These are phyloP conservation scores for Vespertilio murinus DNA, from an alignment of 2,797 vertebrate species.

Conservation along the genomic window DNA sequence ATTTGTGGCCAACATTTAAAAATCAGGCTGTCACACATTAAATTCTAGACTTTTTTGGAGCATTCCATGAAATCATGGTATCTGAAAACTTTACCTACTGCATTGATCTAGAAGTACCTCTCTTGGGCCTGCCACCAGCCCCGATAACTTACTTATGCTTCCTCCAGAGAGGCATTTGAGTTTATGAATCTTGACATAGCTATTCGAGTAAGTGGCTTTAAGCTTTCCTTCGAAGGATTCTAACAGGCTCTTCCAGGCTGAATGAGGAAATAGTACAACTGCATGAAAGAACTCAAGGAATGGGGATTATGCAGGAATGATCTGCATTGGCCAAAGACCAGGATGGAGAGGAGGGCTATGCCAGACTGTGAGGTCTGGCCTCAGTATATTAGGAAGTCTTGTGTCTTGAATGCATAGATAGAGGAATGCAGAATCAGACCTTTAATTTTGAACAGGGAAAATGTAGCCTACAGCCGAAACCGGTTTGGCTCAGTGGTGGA, in stretches of 20 bases:
- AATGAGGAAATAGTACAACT: not conserved
- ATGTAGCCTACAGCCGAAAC: not conserved
- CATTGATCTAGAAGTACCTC: not conserved
- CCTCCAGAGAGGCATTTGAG: not conserved
- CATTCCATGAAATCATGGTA: not conserved
- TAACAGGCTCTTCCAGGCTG: not conserved
- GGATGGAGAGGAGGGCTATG: not conserved
- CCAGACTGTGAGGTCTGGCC: not conserved
- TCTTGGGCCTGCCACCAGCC: not conserved
- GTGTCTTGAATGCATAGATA: not conserved
- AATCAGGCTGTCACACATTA: not conserved
- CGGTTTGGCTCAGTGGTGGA: no score
- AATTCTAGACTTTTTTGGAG: not conserved
- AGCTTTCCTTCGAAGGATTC: not conserved
- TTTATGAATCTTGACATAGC: not conserved
- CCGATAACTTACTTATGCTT: not conserved
- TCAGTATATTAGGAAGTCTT: not conserved
- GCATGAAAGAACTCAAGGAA: not conserved
- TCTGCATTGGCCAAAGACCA: not conserved
- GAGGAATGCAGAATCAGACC: not conserved
- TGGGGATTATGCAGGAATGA: not conserved
- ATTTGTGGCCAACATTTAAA: constrained; percentile 15
- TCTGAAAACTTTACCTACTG: not conserved
- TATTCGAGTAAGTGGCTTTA: not conserved
- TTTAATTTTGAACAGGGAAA: not conserved